Base-by-base conservation (phyloP, 2,113 vertebrate genomes). In the Neoarius graeffei region DNA sequence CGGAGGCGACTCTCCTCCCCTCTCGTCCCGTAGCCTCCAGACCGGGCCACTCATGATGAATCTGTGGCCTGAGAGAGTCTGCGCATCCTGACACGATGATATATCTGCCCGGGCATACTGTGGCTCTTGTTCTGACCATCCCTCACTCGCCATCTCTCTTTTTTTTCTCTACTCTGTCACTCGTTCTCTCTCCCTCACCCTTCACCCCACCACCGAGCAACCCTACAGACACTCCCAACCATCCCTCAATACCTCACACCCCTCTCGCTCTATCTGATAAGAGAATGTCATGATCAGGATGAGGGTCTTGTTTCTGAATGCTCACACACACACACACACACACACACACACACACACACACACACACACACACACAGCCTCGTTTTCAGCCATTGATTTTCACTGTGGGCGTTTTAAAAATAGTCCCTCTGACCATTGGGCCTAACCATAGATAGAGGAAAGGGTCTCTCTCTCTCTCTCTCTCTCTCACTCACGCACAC, bases 61-160 rank as follows among this genome's bases (percentile, higher is more conserved):
- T 96, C 94, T 95, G 90, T 96, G 94, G 95, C 94, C 93, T 94
- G 94, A 93, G 94, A 92, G 92, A 93, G 93, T 95, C 95, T 95
- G 94, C 92, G 93, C 91, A 89, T 93, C 85, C 94, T 95, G 95
- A 96, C 95, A 96, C 90, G 52, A 94, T 95, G 94, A 96, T 96
- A 91, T 94, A 96, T 96, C 93, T 96, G 92, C 87, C 91, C 90
- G 89, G 91, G 91, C 67, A 85, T 54, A 92, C 87, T 87, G 89
- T 66, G 56, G 57, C 86, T 82, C 54, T 81, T 42, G 42, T 66
- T 73, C 73, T 60, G 59, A 66, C 84, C 57, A 83, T 77, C 73
- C 62, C 30, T 59, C 82, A 73, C 73, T 84, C 85, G 57, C 80
- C 79, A 30, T 81, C 88, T 87, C 85, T 90, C 17, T 64, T 91